phyloP scores from a whole-genome alignment of 2,113 vertebrate species.

The Hypocryptadius cinnamomeus region DNA sequence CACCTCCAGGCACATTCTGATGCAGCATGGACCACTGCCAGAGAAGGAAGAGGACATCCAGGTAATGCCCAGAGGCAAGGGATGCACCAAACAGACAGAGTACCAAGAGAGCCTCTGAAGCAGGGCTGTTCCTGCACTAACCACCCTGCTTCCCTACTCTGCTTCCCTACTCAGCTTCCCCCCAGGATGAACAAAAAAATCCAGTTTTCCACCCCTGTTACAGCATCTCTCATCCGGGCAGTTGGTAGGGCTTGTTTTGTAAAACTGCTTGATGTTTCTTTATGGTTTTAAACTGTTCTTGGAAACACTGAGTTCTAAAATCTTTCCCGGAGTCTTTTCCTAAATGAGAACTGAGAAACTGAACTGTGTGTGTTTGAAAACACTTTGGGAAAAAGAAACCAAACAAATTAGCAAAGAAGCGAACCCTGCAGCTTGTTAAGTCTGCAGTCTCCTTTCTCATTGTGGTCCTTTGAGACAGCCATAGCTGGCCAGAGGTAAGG shows the following conservation, averaged over 20 bases:
- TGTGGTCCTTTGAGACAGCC: background rate
- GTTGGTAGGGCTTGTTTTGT: background rate
- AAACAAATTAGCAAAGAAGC: background rate
- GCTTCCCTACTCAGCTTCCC: fast-evolving
- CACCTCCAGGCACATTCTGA: conserved; percentile 71
- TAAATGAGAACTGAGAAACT: background rate
- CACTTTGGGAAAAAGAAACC: background rate
- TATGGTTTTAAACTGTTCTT: background rate
- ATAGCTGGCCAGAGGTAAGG: background rate
- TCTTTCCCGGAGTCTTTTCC: background rate
- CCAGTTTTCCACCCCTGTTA: background rate
- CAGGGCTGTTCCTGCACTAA: fast-evolving
- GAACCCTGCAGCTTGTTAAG: background rate
- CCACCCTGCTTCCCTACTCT: background rate
- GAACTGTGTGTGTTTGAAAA: background rate
- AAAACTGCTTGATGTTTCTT: background rate
- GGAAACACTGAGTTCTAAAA: background rate
- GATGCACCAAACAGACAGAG: background rate
- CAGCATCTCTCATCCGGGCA: background rate
- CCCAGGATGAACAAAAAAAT: background rate
- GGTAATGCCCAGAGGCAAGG: conserved; percentile 46
- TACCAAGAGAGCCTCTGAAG: background rate
- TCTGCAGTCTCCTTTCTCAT: background rate
- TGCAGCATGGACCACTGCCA: conserved; percentile 76
- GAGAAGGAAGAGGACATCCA: conserved; percentile 83